A percentile compares a stretch with the other conserved stretches of the same genome.
These are phyloP conservation scores for Subanguina moxae DNA, from an alignment of 1,140 invertebrate species.

Conservation along the genomic window DNA sequence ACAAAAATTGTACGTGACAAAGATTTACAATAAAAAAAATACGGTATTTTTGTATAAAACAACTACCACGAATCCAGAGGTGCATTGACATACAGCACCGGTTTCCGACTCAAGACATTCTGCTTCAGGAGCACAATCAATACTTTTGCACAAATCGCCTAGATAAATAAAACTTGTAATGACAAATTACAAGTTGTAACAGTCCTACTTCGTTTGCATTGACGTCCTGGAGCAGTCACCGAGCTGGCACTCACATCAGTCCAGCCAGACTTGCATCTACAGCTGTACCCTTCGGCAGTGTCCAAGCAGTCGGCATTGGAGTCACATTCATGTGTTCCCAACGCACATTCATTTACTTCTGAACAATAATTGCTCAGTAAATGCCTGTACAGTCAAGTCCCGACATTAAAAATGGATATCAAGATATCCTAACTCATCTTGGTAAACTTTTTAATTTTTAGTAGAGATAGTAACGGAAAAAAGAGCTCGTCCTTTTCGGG, in stretches of 20 bases:
- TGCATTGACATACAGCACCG: constrained; percentile 54
- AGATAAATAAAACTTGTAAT: constrained; percentile 1
- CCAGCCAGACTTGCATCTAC: constrained; percentile 59
- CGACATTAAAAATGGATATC: too few species aligned
- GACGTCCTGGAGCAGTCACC: constrained; percentile 46
- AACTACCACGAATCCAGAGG: constrained; percentile 35
- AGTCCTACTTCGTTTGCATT: constrained; percentile 47
- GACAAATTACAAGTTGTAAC: neutral
- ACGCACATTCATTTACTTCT: constrained; percentile 54
- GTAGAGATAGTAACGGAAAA: too few species aligned
- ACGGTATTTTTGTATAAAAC: neutral
- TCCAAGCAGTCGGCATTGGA: constrained; percentile 60
- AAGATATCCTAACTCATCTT: too few species aligned
- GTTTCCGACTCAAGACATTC: constrained; percentile 51
- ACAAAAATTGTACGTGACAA: too few species aligned
- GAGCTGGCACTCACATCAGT: constrained; percentile 50
- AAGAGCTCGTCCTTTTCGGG: too few species aligned
- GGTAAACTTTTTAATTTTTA: too few species aligned
- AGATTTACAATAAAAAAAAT: too few species aligned
- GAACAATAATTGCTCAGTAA: constrained; percentile 34
- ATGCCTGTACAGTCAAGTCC: too few species aligned
- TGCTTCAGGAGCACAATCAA: constrained; percentile 57
- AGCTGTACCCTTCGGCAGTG: constrained; percentile 57
- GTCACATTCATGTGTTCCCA: constrained; percentile 59
- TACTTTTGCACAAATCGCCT: constrained; percentile 47